Conservation (phyloP, 2,113 vertebrate genomes). For the Nibea albiflora region DNA sequence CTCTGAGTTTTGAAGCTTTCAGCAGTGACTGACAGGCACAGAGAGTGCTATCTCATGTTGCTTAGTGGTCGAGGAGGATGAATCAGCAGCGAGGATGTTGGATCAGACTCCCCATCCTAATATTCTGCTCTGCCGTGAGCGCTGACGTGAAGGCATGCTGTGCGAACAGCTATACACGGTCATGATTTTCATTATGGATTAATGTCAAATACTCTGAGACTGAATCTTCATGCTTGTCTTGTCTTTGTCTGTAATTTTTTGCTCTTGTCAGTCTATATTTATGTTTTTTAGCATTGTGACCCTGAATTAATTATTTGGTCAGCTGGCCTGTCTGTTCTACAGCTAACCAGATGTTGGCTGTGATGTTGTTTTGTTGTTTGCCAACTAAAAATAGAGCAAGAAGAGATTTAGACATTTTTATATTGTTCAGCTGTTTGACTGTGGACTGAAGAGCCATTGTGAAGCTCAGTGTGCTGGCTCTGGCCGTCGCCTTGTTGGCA, state of each 20-base stretch:
- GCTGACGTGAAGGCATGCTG: neutral
- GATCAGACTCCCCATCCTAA: slow-evolving; percentile 37
- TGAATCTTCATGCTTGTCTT: no score
- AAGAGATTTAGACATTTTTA: neutral
- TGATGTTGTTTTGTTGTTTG: neutral
- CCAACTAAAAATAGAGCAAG: neutral
- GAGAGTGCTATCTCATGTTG: slow-evolving; percentile 55
- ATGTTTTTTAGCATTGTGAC: neutral
- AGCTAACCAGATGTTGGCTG: neutral
- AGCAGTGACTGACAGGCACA: slow-evolving; percentile 42
- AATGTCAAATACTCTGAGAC: neutral
- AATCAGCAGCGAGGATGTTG: slow-evolving; percentile 48
- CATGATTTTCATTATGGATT: neutral
- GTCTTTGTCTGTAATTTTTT: neutral
- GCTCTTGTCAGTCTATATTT: neutral
- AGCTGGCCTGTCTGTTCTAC: neutral
- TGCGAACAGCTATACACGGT: neutral
- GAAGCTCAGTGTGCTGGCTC: no score
- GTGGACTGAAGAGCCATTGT: no score
- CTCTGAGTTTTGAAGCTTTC: slow-evolving; percentile 51
- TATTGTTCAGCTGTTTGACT: neutral
- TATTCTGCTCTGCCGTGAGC: slow-evolving; percentile 29
- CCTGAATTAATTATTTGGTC: neutral
- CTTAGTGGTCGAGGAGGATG: slow-evolving; percentile 41
- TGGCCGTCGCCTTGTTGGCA: no score